Percentiles rank a stretch among this genome's conserved stretches.
phyloP scores from a whole-genome alignment of 2,888 invertebrate species.

The Sthenelais limicola region DNA sequence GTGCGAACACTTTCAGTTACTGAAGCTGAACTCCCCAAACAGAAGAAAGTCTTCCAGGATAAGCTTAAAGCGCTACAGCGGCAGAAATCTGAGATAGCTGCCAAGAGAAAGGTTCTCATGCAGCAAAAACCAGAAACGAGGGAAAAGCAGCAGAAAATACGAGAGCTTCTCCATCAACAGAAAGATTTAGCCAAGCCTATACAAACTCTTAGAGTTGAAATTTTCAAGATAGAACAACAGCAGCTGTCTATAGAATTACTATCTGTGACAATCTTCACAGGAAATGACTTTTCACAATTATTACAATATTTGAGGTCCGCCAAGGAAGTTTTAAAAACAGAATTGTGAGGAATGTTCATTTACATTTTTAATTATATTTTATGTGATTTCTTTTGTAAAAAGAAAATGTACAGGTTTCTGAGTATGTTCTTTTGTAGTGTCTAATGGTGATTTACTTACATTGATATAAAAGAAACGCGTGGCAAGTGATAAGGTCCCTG shows the following conservation, averaged over 20 bases:
- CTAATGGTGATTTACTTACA: no score
- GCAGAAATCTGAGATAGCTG: neutral
- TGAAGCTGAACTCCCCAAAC: constrained; percentile 5
- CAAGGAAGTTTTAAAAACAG: constrained; percentile 20
- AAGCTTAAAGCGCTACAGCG: neutral
- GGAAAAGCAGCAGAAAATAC: constrained; percentile 20
- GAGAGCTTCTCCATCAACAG: neutral
- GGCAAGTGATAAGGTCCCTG: no score
- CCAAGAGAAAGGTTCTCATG: neutral
- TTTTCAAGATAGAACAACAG: constrained; percentile 29
- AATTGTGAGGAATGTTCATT: constrained; percentile 1
- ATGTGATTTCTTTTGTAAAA: no score
- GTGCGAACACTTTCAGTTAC: neutral
- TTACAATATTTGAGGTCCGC: neutral
- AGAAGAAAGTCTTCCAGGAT: constrained; percentile 1
- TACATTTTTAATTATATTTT: no score
- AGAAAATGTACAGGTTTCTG: no score
- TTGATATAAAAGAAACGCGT: no score
- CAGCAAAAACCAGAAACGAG: neutral
- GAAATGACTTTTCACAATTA: constrained; percentile 21
- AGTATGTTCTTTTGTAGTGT: no score
- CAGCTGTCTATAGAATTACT: constrained; percentile 12
- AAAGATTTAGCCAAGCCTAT: constrained; percentile 10
- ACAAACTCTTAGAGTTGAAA: neutral
- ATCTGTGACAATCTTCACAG: constrained; percentile 16